phyloP scores from a whole-genome alignment of 2,888 invertebrate genomes.

The Diarsia mendica region DNA sequence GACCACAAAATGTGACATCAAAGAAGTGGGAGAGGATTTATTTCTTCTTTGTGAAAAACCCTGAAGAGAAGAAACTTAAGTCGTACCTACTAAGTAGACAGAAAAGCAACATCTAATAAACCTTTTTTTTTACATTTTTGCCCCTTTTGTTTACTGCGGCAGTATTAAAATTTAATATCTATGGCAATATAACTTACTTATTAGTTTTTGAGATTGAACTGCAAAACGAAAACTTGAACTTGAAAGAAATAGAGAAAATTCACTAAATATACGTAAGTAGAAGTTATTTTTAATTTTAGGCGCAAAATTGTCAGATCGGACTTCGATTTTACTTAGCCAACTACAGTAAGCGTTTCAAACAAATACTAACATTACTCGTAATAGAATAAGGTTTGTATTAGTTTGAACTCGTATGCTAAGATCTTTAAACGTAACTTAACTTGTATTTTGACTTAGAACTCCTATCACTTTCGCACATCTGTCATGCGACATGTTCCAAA shows the following conservation, averaged over 20 bases:
- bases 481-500: not conserved
- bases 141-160: not conserved
- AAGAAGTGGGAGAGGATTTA: not conserved
- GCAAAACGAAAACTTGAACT: not conserved
- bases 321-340: not conserved
- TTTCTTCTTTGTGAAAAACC: not conserved
- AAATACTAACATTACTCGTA: not conserved
- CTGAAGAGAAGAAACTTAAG: not conserved
- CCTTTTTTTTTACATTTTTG: not conserved
- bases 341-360: not conserved
- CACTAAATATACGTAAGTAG: too few species aligned
- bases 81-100: not conserved
- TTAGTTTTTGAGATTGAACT: not conserved
- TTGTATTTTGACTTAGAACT: not conserved
- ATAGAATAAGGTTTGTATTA: not conserved
- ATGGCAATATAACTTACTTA: not conserved
- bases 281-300: not conserved
- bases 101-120: not conserved
- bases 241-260: not conserved
- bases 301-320: not conserved
- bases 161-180: not conserved
- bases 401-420: not conserved
- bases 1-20: not conserved
- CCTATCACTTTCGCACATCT: not conserved
- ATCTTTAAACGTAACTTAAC: not conserved